Percentiles rank a stretch among this genome's conserved stretches.
Evolutionary conservation across 2,888 invertebrate genomes (phyloP).

Genomic region (Tetheella fluctuosa): DNA sequence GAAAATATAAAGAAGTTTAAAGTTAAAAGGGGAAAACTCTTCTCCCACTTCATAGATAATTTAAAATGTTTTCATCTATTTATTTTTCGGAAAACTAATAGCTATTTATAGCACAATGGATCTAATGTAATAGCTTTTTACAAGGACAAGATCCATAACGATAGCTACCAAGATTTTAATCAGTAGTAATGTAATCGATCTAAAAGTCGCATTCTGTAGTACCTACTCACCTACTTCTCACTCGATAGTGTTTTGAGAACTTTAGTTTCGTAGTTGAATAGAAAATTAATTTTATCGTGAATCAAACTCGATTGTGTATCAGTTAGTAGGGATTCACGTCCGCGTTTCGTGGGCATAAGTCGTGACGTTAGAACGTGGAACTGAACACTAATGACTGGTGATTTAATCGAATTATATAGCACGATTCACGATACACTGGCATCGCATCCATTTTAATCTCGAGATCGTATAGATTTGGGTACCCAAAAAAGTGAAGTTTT

Average conservation of each 20-base stretch:
- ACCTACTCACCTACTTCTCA: neutral
- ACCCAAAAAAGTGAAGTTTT: constrained; percentile 39
- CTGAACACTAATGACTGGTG: constrained; percentile 51
- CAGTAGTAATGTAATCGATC: neutral
- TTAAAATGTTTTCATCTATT: too few species aligned
- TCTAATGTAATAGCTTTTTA: too few species aligned
- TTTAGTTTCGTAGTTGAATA: constrained; percentile 17
- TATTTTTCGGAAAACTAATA: too few species aligned
- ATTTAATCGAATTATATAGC: constrained; percentile 61
- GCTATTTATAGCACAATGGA: too few species aligned
- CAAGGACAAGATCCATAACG: neutral
- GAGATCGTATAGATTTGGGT: constrained; percentile 35
- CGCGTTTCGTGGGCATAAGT: constrained; percentile 32
- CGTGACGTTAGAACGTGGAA: constrained; percentile 47
- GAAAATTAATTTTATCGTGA: constrained; percentile 25
- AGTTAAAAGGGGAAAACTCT: too few species aligned
- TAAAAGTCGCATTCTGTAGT: neutral
- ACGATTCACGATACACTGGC: constrained; percentile 47
- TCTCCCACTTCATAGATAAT: too few species aligned
- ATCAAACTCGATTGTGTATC: constrained; percentile 27
- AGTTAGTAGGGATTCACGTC: constrained; percentile 28
- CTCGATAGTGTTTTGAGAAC: neutral
- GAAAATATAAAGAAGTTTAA: too few species aligned
- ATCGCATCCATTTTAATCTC: constrained; percentile 36
- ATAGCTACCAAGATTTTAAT: neutral